Percentiles rank a stretch among this genome's conserved stretches.
Conservation (phyloP, 2,888 invertebrate species). For the Philonicus albiceps region DNA sequence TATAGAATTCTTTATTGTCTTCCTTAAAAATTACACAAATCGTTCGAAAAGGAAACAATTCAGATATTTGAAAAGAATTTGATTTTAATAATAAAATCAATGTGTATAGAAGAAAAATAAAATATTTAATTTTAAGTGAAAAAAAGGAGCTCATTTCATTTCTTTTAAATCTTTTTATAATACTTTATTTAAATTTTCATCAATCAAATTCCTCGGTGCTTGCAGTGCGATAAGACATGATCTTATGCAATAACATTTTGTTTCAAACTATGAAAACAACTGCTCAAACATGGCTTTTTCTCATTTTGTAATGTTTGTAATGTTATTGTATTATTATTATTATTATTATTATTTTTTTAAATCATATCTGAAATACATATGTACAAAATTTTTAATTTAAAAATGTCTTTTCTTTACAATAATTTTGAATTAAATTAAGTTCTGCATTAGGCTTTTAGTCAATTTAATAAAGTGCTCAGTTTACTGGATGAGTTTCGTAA, state of each 20-base stretch:
- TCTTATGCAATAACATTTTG: constrained; percentile 16
- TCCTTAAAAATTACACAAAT: constrained; percentile 23
- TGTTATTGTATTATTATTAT: not conserved
- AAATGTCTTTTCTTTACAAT: not conserved
- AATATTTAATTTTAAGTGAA: not conserved
- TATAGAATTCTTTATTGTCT: constrained; percentile 11
- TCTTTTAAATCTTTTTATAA: not conserved
- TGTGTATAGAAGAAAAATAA: not conserved
- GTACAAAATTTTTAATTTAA: not conserved
- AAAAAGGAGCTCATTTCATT: constrained; percentile 38
- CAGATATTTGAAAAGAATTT: not conserved
- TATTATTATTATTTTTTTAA: too few relatives aligned
- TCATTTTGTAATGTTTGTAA: not conserved
- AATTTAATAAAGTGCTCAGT: not conserved
- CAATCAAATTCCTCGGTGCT: constrained; percentile 65
- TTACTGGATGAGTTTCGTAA: not conserved
- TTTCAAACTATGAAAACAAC: not conserved
- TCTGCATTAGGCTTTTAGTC: not conserved
- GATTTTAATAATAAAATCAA: not conserved
- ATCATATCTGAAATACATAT: not conserved
- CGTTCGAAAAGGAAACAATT: not conserved
- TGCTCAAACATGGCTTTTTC: constrained; percentile 1
- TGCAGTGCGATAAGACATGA: constrained; percentile 60
- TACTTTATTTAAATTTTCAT: constrained; percentile 42
- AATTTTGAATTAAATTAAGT: not conserved